A percentile compares a stretch with the other conserved stretches of the same genome.
Evolutionary conservation across 1,140 invertebrate species (phyloP).

Genomic region (Drosophila simulans): DNA sequence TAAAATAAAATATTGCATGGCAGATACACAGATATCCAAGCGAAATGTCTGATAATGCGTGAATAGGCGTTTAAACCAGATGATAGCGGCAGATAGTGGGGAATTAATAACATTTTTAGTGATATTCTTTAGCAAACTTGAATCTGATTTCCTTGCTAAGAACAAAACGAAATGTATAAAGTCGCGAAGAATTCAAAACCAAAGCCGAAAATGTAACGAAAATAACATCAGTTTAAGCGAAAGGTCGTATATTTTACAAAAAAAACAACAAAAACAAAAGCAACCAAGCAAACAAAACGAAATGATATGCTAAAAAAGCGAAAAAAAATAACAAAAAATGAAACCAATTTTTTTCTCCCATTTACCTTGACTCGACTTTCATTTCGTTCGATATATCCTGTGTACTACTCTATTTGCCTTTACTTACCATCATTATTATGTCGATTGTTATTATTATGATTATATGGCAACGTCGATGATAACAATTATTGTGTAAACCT

Average conservation of each 20-base stretch:
- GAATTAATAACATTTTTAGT: constrained; percentile 61
- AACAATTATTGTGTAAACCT: constrained; percentile 23
- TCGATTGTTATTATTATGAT: constrained; percentile 43
- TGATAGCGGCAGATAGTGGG: constrained; percentile 3
- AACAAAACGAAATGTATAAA: constrained; percentile 52
- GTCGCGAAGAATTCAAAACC: constrained; percentile 36
- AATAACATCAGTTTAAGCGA: constrained; percentile 26
- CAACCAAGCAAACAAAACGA: not conserved
- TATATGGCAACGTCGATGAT: constrained; percentile 15
- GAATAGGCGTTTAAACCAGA: constrained; percentile 9
- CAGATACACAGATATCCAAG: constrained; percentile 28
- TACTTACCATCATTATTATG: constrained; percentile 54
- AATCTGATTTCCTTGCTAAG: constrained; percentile 64
- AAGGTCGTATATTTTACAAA: constrained; percentile 38
- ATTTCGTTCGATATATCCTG: constrained; percentile 28
- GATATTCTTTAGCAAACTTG: constrained; percentile 67
- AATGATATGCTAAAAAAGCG: constrained; percentile 24
- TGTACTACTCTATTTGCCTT: constrained; percentile 55
- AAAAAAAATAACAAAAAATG: not conserved
- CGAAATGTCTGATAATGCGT: constrained; percentile 31
- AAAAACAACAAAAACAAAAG: constrained; percentile 3
- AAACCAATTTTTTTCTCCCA: constrained; percentile 23
- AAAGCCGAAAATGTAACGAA: constrained; percentile 7
- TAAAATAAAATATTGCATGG: constrained; percentile 20
- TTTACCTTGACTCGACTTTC: constrained; percentile 42